These are phyloP conservation scores for Sebastes schlegelii DNA, from an alignment of 2,113 vertebrate species.

Conservation along the genomic window DNA sequence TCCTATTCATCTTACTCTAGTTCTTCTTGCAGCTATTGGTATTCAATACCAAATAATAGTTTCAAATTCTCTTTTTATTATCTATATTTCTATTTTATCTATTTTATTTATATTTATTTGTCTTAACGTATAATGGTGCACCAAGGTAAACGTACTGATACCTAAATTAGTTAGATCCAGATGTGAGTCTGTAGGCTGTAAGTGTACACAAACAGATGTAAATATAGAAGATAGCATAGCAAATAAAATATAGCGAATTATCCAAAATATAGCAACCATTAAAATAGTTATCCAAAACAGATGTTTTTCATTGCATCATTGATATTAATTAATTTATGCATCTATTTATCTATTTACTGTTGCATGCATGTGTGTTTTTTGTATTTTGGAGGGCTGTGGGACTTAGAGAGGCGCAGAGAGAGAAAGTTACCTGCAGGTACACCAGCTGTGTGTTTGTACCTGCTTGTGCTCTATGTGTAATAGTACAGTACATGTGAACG, in stretches of 20 bases:
- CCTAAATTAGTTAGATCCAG: not conserved
- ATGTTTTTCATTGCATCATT: not conserved
- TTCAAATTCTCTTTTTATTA: not conserved
- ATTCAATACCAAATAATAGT: not conserved
- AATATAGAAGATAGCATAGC: not conserved
- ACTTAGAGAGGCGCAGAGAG: not conserved
- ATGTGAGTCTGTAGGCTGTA: not conserved
- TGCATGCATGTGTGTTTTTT: not conserved
- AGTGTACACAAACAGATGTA: not conserved
- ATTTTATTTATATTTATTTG: not conserved
- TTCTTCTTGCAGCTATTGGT: not conserved
- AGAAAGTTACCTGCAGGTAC: not conserved
- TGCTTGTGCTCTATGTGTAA: not conserved
- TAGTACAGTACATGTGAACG: not conserved
- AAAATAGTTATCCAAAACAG: not conserved
- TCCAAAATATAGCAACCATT: not conserved
- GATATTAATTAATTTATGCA: not conserved
- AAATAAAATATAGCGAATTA: not conserved
- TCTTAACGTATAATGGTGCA: not conserved
- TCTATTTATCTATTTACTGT: not conserved
- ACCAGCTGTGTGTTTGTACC: conserved; percentile 9
- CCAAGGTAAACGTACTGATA: not conserved
- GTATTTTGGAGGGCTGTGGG: not conserved
- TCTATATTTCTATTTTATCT: not conserved
- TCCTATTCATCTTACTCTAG: not conserved